Evolutionary conservation across 2,113 vertebrate species (phyloP), one percentile per base, ranked within the genome.

Genomic region (Toxotes jaculatrix): DNA sequence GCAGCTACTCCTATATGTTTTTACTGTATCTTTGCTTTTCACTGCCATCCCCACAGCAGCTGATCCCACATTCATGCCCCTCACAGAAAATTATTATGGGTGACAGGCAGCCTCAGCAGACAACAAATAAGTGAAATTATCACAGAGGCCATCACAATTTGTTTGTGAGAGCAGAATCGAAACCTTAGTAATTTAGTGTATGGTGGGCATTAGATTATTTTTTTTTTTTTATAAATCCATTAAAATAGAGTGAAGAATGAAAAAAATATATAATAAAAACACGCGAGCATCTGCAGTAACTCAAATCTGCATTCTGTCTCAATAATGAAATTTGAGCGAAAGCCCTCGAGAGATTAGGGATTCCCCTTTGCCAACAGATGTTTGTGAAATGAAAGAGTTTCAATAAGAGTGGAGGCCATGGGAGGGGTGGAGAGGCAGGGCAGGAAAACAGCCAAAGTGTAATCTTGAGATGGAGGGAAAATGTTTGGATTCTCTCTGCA

Each of bases 301-400:
- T 91, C 87, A 80, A 90, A 88, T 93, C 88, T 83, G 82, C 86
- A 88, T 93, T 89, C 84, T 87, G 82, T 89, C 82, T 66, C 75
- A 79, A 84, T 93, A 92, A 94, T 92, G 84, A 83, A 90, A 92
- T 92, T 74, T 90, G 89, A 93, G 87, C 87, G 90, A 88, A 90
- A 91, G 88, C 89, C 88, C 83, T 87, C 79, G 88, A 90, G 93
- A 90, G 93, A 92, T 88, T 84, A 90, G 87, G 91, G 89, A 90
- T 88, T 91, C 90, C 87, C 83, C 51, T 89, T 82, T 86, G 91
- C 92, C 91, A 92, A 84, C 91, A 92, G 91, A 93, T 93, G 93
- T 93, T 94, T 91, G 80, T 84, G 88, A 88, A 92, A 93, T 90
- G 86, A 93, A 92, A 92, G 89, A 77, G 81, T 90, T 89, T 84